Base-by-base conservation (phyloP, 2,113 vertebrate genomes). In the Daphoenositta chrysoptera region DNA sequence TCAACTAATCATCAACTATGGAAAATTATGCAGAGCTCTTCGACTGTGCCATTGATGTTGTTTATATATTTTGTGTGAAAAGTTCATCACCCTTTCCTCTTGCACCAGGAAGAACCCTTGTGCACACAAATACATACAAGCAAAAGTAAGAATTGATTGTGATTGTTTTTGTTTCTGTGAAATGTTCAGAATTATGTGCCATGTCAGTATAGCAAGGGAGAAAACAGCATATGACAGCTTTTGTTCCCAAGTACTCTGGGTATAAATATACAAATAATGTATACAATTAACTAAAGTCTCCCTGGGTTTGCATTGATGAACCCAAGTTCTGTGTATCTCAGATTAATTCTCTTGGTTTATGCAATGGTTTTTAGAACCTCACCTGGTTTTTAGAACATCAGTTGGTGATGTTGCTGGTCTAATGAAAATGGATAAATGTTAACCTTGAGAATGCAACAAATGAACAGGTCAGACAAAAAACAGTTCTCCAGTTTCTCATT, bases 1-100 rank as follows among this genome's bases (percentile, higher is more conserved):
- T 90, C 83, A 82, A 60, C 35, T 94, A 47, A 91, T 82, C 39
- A 82, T 78, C 61, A 78, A 26, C 69, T 64, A 31, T n/a, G 31
- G 28, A 78, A 89, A 92, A 71, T 23, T 78, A 57, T 87, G 51
- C 35, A 19, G 51, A 77, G 39, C 19, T 73, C 24, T 76, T 85
- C 73, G 57, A 44, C 60, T 86, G n/a, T 51, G 35, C 27, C 14
- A 7, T 13, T 54, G 53, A 20, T 57, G n/a, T 13, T 87, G 33
- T 4, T 57, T 73, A 72, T 58, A n/a, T 81, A 44, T 70, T 72
- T 57, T 53, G 15, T 4, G 31, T 68, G 35, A 48, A 47, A 63
- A 75, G 40, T 71, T 90, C 70, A 48, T 58, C 28, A 24, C n/a
- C 11, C 24, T 63, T 83, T 70, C 22, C 15, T 73, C 26, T 88